Conservation (phyloP, 2,888 invertebrate genomes). For the Epirrita christyi region DNA sequence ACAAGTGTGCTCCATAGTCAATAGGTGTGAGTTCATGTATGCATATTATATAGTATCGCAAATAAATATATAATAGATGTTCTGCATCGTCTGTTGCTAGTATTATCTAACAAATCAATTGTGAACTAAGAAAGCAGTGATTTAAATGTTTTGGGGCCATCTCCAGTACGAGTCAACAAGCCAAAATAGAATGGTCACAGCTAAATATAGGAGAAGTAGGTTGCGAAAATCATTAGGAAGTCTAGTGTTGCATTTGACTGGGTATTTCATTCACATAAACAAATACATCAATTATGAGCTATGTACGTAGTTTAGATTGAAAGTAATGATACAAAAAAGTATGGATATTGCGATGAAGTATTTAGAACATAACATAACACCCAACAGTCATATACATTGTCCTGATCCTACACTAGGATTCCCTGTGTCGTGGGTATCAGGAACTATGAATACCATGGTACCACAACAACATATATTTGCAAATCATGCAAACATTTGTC, state of each 20-base stretch:
- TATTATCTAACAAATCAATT: constrained; percentile 18
- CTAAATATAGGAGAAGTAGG: constrained; percentile 36
- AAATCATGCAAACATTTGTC: too few relatives aligned
- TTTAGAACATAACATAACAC: too few relatives aligned
- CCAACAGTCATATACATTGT: too few relatives aligned
- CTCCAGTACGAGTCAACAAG: constrained; percentile 30
- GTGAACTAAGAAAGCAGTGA: constrained; percentile 23
- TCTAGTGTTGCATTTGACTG: constrained; percentile 9
- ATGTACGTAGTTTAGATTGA: too few relatives aligned
- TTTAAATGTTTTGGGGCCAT: constrained; percentile 30
- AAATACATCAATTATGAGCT: too few relatives aligned
- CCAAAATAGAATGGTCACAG: constrained; percentile 29
- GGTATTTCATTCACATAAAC: not conserved
- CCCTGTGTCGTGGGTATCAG: too few relatives aligned
- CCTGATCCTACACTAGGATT: too few relatives aligned
- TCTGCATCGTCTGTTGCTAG: not conserved
- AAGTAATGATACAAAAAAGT: too few relatives aligned
- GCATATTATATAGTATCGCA: not conserved
- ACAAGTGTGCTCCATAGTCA: too few relatives aligned
- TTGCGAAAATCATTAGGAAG: constrained; percentile 27
- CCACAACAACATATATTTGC: too few relatives aligned
- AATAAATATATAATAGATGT: not conserved
- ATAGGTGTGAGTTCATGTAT: not conserved
- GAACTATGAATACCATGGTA: too few relatives aligned
- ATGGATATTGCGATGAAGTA: too few relatives aligned